Conservation (phyloP, 2,797 vertebrate genomes). For the Glyptemys insculpta region DNA sequence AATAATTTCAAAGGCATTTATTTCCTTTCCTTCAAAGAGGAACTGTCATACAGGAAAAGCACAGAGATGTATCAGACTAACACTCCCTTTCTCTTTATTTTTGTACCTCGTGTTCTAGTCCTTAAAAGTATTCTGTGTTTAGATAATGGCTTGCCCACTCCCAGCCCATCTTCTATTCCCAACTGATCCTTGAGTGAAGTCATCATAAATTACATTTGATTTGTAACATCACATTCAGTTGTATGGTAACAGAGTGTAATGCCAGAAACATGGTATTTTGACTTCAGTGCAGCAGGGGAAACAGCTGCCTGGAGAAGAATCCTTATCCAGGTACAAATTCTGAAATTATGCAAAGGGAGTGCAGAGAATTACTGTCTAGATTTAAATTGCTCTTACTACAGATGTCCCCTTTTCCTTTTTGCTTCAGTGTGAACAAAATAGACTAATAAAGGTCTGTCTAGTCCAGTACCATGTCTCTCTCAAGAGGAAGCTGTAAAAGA, state of each 20-base stretch:
- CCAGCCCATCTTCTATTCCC: not conserved
- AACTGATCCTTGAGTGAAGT: slow-evolving; percentile 12
- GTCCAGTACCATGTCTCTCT: not conserved
- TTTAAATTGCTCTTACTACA: not conserved
- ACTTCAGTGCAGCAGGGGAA: not conserved
- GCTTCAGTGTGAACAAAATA: not conserved
- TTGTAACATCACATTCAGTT: not conserved
- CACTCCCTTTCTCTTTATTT: not conserved
- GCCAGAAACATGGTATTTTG: not conserved
- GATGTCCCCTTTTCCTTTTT: not conserved
- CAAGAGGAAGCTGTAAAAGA: not conserved
- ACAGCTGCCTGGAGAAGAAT: not conserved
- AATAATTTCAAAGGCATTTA: not conserved
- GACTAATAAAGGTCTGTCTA: not conserved
- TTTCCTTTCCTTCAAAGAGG: not conserved
- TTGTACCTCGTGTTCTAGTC: not conserved
- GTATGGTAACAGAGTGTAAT: not conserved
- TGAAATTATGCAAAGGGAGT: not conserved
- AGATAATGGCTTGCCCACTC: not conserved
- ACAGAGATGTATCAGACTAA: not conserved
- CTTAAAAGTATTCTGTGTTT: not conserved
- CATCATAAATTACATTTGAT: not conserved
- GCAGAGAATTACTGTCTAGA: not conserved
- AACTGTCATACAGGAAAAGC: not conserved
- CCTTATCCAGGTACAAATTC: not conserved